Evolutionary conservation across 2,113 vertebrate species (phyloP).

Genomic region (Daubentonia madagascariensis): DNA sequence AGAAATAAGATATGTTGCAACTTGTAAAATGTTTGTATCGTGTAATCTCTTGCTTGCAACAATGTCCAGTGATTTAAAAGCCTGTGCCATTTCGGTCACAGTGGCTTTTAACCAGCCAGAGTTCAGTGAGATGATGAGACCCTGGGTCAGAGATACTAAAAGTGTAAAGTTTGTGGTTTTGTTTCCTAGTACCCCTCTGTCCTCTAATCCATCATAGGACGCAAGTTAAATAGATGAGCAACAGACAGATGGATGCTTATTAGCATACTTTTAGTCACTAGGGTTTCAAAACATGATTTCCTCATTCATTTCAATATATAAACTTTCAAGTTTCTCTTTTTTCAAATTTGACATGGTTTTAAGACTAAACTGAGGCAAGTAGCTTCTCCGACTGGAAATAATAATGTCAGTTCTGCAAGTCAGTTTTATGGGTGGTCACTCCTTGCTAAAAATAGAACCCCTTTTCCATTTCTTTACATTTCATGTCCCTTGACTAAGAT

Average conservation of each 20-base stretch:
- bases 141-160: fast-evolving
- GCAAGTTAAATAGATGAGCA: too few species aligned
- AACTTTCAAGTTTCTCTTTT: background rate
- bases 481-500: background rate
- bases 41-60: background rate
- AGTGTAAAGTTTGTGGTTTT: background rate
- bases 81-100: fast-evolving
- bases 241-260: background rate
- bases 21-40: background rate
- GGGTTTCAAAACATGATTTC: background rate
- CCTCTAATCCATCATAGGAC: background rate
- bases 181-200: background rate
- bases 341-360: background rate
- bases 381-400: background rate
- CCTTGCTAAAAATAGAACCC: background rate
- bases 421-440: background rate
- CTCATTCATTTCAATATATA: background rate
- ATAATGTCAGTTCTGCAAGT: background rate
- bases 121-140: too few species aligned
- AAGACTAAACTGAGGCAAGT: background rate
- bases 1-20: background rate
- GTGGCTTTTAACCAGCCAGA: background rate
- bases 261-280: background rate
- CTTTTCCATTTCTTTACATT: background rate
- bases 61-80: background rate